A percentile compares a stretch with the other conserved stretches of the same genome.
These are phyloP conservation scores for Oxyura jamaicensis DNA, from an alignment of 2,113 vertebrate genomes.

Conservation along the genomic window DNA sequence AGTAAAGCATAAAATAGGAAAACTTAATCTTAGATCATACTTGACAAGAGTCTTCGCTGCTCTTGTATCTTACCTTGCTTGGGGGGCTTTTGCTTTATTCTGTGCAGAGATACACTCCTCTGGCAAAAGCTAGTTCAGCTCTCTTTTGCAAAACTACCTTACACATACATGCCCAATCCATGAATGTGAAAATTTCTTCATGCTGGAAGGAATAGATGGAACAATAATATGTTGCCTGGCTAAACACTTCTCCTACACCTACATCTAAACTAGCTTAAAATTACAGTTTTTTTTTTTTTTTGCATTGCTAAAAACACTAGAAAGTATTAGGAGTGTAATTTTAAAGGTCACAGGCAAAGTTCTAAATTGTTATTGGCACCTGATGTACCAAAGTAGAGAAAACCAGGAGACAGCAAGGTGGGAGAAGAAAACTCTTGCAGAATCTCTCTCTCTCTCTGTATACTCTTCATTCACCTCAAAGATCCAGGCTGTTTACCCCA, in stretches of 20 bases:
- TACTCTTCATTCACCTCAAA: background rate
- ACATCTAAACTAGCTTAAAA: background rate
- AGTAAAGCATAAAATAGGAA: background rate
- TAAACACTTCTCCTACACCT: background rate
- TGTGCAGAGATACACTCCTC: background rate
- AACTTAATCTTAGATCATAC: background rate
- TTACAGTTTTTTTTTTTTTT: background rate
- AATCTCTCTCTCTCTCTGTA: too few species aligned
- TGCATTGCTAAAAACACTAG: background rate
- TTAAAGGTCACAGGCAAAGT: background rate
- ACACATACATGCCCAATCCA: background rate
- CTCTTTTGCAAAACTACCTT: background rate
- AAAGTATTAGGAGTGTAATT: background rate
- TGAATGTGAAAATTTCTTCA: background rate
- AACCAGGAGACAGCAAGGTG: background rate
- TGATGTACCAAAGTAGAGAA: background rate
- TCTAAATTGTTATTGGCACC: background rate
- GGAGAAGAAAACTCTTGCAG: background rate
- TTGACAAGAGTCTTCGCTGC: background rate
- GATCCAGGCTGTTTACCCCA: background rate
- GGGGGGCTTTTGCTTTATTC: background rate
- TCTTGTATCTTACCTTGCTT: background rate
- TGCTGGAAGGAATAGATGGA: background rate
- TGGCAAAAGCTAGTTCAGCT: background rate
- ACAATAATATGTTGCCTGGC: rapidly evolving